Evolutionary conservation across 1,140 invertebrate species (phyloP).

Genomic region (Asobara japonica): DNA sequence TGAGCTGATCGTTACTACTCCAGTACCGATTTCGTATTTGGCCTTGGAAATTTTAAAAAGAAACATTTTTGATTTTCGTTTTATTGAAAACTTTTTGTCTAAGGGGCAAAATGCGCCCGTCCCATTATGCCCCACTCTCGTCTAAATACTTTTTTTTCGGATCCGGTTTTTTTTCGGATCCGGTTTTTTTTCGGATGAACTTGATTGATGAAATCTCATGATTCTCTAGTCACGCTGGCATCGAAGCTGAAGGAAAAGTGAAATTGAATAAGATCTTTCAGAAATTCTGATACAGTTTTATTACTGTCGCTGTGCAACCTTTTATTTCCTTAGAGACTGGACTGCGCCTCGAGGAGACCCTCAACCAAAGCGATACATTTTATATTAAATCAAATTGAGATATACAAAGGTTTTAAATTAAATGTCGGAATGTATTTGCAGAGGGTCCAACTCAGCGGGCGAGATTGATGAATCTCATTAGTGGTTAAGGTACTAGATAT

Average conservation of each 20-base stretch:
- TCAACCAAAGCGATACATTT: conserved; percentile 34
- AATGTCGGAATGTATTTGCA: conserved; percentile 32
- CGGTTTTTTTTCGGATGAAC: background rate
- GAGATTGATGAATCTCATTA: conserved; percentile 63
- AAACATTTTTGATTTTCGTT: too few species aligned
- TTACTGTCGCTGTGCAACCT: conserved; percentile 47
- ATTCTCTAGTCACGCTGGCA: conserved; percentile 31
- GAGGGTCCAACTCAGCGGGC: conserved; percentile 63
- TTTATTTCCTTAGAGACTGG: conserved; percentile 56
- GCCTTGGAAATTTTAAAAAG: too few species aligned
- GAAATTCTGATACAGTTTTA: conserved; percentile 51
- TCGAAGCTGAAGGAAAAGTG: conserved; percentile 53
- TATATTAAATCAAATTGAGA: conserved; percentile 36
- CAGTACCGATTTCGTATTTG: too few species aligned
- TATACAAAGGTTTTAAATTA: conserved; percentile 36
- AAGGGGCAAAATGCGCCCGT: too few species aligned
- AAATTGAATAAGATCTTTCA: conserved; percentile 31
- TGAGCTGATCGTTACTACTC: too few species aligned
- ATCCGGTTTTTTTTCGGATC: too few species aligned
- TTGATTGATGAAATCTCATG: too few species aligned
- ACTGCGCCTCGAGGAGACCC: conserved; percentile 62
- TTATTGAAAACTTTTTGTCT: too few species aligned
- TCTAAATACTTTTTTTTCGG: too few species aligned
- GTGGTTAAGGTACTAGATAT: conserved; percentile 58
- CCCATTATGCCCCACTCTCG: too few species aligned